Conservation (phyloP, 2,888 invertebrate species). For the Eupithecia exiguata region DNA sequence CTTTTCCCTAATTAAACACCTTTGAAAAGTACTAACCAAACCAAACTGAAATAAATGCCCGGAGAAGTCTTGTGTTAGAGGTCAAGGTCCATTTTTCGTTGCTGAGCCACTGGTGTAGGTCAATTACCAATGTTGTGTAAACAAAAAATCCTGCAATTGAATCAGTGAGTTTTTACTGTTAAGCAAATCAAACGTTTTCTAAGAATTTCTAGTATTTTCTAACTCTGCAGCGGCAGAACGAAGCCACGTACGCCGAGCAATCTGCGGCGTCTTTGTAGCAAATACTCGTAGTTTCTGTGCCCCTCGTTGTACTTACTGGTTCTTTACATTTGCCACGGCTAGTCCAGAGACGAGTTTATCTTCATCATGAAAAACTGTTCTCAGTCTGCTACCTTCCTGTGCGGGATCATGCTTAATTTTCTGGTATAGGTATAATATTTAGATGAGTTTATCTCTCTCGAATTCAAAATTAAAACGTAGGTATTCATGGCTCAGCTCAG, state of each 20-base stretch:
- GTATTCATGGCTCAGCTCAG: too few species aligned
- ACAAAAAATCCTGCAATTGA: neutral
- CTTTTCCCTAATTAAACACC: too few species aligned
- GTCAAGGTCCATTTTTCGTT: too few species aligned
- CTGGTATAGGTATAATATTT: neutral
- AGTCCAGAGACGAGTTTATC: neutral
- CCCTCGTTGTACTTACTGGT: neutral
- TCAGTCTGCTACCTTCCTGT: neutral
- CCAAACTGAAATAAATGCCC: too few species aligned
- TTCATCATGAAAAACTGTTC: neutral
- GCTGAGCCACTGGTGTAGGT: too few species aligned
- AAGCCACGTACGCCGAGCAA: conserved; percentile 36
- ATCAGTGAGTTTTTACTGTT: neutral
- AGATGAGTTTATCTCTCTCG: too few species aligned
- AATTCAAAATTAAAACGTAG: too few species aligned
- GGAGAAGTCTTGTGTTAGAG: too few species aligned
- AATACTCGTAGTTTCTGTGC: conserved; percentile 33
- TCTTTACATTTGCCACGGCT: neutral
- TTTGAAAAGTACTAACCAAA: too few species aligned
- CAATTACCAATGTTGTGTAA: neutral
- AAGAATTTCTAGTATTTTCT: conserved; percentile 4
- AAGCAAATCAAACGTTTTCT: neutral
- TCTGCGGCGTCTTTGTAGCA: conserved; percentile 49
- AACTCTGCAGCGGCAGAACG: conserved; percentile 3
- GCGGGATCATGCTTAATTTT: neutral